A percentile compares a stretch with the other conserved stretches of the same genome.
Evolutionary conservation across 2,113 vertebrate species (phyloP).

Genomic region (Eleginops maclovinus): DNA sequence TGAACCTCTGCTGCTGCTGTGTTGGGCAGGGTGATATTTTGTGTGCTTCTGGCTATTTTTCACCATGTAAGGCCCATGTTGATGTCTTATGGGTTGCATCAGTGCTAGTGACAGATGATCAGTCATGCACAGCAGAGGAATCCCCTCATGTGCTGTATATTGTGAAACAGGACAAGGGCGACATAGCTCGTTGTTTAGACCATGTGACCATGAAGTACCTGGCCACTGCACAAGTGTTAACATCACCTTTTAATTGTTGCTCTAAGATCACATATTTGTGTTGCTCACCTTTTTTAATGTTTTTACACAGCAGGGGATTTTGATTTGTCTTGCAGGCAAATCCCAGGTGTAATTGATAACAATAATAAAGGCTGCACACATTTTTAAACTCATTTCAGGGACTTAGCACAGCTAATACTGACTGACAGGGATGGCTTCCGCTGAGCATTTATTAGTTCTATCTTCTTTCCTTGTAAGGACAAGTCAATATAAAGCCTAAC

Average conservation of each 20-base stretch:
- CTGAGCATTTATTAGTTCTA: conserved; percentile 2
- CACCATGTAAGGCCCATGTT: conserved; percentile 8
- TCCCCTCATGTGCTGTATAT: conserved; percentile 11
- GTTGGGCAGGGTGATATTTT: conserved; percentile 4
- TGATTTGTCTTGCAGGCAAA: conserved; percentile 16
- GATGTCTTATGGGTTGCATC: conserved; percentile 49
- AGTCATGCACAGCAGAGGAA: conserved; percentile 26
- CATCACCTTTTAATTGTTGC: conserved; percentile 12
- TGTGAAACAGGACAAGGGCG: neutral
- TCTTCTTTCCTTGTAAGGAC: neutral
- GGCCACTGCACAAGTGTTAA: neutral
- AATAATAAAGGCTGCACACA: conserved; percentile 17
- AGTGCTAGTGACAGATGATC: conserved; percentile 44
- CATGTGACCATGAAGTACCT: conserved; percentile 4
- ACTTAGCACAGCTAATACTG: too few species aligned
- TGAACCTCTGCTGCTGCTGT: conserved; percentile 7
- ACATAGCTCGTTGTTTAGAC: neutral
- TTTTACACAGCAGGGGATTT: conserved; percentile 7
- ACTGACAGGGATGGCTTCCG: neutral
- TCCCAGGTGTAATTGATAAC: conserved; percentile 21
- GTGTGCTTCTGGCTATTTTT: conserved; percentile 43
- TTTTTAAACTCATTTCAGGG: neutral
- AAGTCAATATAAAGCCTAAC: neutral
- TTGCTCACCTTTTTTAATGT: neutral
- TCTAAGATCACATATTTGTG: neutral